These are phyloP conservation scores for Maniola jurtina DNA, from an alignment of 1,140 invertebrate species.

Conservation along the genomic window DNA sequence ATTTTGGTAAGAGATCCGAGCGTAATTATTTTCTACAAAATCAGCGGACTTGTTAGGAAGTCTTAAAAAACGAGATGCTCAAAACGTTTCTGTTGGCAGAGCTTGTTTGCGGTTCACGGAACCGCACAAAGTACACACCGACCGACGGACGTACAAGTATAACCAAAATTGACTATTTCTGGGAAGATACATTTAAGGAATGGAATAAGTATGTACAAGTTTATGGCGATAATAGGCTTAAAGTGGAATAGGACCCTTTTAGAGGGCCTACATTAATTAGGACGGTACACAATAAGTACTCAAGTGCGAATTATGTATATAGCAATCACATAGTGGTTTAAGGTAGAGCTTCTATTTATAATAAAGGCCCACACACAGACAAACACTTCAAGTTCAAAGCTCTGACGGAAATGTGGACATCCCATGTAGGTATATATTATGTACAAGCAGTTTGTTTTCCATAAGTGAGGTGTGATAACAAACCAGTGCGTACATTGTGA, in stretches of 20 bases:
- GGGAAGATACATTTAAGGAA: conserved; percentile 22
- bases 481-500: too few relatives aligned
- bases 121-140: conserved; percentile 29
- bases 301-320: too few relatives aligned
- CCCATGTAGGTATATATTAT: too few relatives aligned
- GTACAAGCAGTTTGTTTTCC: too few relatives aligned
- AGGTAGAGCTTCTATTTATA: too few relatives aligned
- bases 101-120: conserved; percentile 31
- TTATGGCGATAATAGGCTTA: conserved; percentile 24
- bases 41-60: conserved; percentile 14
- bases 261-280: conserved; percentile 13
- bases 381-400: too few relatives aligned
- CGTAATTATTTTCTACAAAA: conserved; percentile 16
- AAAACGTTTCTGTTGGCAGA: conserved; percentile 29
- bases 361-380: too few relatives aligned
- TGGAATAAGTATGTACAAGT: conserved; percentile 22
- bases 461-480: too few relatives aligned
- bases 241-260: conserved; percentile 16
- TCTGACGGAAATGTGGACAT: too few relatives aligned
- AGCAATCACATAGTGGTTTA: too few relatives aligned
- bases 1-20: not conserved
- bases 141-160: not conserved
- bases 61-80: conserved; percentile 16
- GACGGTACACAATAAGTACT: not conserved
- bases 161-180: conserved; percentile 21